phyloP scores from a whole-genome alignment of 1,140 invertebrate genomes.

The Drosophila tristis region DNA sequence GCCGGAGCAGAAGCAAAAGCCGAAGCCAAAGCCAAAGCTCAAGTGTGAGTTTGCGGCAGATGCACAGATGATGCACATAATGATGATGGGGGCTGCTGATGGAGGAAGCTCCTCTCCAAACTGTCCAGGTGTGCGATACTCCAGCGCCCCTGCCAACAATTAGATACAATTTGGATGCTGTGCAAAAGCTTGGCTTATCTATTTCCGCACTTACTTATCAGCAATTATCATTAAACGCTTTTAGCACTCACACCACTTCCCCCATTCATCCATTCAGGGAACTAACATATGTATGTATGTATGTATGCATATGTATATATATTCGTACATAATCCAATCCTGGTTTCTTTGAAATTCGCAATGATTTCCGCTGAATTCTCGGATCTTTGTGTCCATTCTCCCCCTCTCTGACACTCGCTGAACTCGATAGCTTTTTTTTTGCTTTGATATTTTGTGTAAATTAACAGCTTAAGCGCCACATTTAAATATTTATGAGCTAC shows the following conservation, averaged over 20 bases:
- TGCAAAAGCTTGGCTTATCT: too few species aligned
- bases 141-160: too few species aligned
- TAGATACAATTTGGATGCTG: too few species aligned
- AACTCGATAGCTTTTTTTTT: constrained; percentile 16
- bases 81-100: too few species aligned
- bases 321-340: constrained; percentile 1
- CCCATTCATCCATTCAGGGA: background rate
- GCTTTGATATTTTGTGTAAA: constrained; percentile 50
- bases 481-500: constrained; percentile 70
- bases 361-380: constrained; percentile 58
- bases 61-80: too few species aligned
- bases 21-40: constrained; percentile 5
- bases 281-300: constrained; percentile 17
- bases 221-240: constrained; percentile 18
- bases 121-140: too few species aligned
- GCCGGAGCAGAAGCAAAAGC: constrained; percentile 5
- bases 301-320: background rate
- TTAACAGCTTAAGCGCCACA: constrained; percentile 76
- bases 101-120: too few species aligned
- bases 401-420: constrained; percentile 4
- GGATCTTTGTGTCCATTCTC: background rate
- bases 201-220: constrained; percentile 4
- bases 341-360: constrained; percentile 62
- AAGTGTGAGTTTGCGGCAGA: background rate
- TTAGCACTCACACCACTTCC: background rate